Conservation (phyloP, 2,113 vertebrate genomes). For the Ia io region DNA sequence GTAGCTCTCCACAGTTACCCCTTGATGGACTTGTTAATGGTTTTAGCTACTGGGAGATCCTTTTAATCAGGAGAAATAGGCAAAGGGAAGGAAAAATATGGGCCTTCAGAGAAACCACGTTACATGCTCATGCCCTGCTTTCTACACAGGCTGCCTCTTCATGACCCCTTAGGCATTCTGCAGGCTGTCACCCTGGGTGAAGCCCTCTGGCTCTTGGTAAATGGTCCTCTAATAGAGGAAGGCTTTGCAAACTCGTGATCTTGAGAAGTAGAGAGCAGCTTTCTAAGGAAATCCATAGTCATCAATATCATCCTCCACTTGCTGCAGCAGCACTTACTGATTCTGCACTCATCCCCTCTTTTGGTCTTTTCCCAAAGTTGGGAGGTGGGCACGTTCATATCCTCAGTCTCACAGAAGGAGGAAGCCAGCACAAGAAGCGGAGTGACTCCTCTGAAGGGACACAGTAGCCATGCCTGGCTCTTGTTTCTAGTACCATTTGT, state of each 20-base stretch:
- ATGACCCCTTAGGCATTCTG: slow-evolving; percentile 15
- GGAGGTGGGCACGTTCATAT: neutral
- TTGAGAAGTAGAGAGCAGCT: neutral
- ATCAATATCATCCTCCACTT: neutral
- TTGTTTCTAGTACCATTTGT: neutral
- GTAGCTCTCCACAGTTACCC: neutral
- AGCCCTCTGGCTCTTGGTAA: neutral
- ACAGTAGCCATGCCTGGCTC: neutral
- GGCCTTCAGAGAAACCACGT: neutral
- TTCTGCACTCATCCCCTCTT: neutral
- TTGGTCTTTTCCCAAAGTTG: neutral
- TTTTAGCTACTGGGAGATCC: slow-evolving; percentile 37
- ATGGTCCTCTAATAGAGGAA: slow-evolving; percentile 19
- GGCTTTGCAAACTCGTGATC: slow-evolving; percentile 9
- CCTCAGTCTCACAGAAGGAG: neutral
- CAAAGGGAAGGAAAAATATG: slow-evolving; percentile 34
- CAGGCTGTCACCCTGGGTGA: neutral
- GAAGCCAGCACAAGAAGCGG: neutral
- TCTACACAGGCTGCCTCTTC: neutral
- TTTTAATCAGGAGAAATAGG: slow-evolving; percentile 62
- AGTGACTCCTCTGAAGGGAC: neutral
- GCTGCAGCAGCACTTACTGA: neutral
- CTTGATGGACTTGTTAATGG: slow-evolving; percentile 56
- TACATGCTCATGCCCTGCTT: neutral
- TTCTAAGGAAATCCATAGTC: neutral